Conservation (phyloP, 2,888 invertebrate genomes). For the Drosophila dives region DNA sequence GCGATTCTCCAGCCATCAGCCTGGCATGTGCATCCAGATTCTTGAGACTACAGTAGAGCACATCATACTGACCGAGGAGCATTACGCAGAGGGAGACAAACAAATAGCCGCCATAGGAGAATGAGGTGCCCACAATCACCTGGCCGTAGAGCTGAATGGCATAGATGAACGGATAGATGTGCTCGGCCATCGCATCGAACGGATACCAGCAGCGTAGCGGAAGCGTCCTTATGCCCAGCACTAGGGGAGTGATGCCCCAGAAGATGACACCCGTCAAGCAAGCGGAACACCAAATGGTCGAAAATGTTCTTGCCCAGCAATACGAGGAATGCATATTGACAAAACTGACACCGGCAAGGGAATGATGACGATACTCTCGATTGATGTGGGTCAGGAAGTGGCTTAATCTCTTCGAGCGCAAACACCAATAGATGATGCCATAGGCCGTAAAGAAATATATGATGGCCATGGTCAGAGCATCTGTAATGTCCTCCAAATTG, state of each 20-base stretch:
- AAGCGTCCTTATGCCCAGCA: conserved; percentile 64
- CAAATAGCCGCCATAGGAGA: conserved; percentile 75
- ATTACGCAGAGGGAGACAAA: conserved; percentile 80
- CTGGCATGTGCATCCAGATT: conserved; percentile 79
- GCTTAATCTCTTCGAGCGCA: conserved; percentile 45
- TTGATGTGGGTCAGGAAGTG: conserved; percentile 67
- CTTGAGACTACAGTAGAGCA: conserved; percentile 83
- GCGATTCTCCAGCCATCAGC: conserved; percentile 57
- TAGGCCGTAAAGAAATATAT: conserved; percentile 79
- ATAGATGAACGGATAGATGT: conserved; percentile 67
- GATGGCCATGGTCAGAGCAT: conserved; percentile 76
- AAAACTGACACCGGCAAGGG: conserved; percentile 80
- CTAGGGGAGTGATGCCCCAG: conserved; percentile 77
- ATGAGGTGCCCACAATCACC: conserved; percentile 65
- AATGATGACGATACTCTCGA: conserved; percentile 76
- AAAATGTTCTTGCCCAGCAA: conserved; percentile 51
- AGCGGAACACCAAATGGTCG: conserved; percentile 64
- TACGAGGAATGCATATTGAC: conserved; percentile 66
- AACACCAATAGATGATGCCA: conserved; percentile 73
- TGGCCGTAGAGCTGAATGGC: conserved; percentile 79
- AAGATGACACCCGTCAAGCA: conserved; percentile 72
- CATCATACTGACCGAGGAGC: conserved; percentile 82
- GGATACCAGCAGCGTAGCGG: conserved; percentile 84
- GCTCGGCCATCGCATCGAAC: conserved; percentile 74
- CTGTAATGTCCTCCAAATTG: conserved; percentile 75